Evolutionary conservation across 2,113 vertebrate genomes (phyloP).

Genomic region (Brienomyrus brachyistius): DNA sequence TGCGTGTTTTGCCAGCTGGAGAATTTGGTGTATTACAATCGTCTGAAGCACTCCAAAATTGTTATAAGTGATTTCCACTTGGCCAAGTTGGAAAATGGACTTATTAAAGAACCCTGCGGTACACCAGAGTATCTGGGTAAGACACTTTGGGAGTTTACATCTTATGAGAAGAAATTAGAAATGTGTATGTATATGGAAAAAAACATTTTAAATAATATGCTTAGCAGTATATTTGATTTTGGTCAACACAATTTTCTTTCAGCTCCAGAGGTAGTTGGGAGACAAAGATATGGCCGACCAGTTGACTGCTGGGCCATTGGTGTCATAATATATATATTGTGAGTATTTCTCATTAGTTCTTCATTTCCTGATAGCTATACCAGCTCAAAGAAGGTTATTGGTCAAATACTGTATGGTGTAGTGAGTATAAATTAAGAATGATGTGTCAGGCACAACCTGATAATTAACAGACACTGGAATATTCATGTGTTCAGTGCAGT

Average conservation of each 20-base stretch:
- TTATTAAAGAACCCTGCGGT: constrained; percentile 96
- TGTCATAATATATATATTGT: constrained; percentile 99
- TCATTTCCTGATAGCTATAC: not conserved
- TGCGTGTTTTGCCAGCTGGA: constrained; percentile 67
- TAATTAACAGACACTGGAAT: not conserved
- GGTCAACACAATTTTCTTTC: constrained; percentile 14
- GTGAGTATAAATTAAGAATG: not conserved
- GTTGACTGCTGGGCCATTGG: constrained; percentile 98
- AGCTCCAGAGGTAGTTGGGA: constrained; percentile 93
- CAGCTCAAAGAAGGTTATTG: not conserved
- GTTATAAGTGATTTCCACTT: constrained; percentile 98
- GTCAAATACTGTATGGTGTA: not conserved
- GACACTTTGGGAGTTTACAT: constrained; percentile 11
- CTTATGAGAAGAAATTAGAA: not conserved
- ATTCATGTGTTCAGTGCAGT: not conserved
- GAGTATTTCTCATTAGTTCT: constrained; percentile 47
- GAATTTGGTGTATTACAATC: constrained; percentile 94
- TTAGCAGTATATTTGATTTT: not conserved
- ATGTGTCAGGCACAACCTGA: not conserved
- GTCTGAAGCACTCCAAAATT: constrained; percentile 97
- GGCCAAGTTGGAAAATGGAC: constrained; percentile 91
- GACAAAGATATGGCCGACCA: constrained; percentile 87
- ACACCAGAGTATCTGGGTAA: constrained; percentile 94
- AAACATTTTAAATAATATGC: not conserved
- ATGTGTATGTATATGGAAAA: not conserved